phyloP scores from a whole-genome alignment of 2,888 invertebrate species.

The Calliopum simillimum region DNA sequence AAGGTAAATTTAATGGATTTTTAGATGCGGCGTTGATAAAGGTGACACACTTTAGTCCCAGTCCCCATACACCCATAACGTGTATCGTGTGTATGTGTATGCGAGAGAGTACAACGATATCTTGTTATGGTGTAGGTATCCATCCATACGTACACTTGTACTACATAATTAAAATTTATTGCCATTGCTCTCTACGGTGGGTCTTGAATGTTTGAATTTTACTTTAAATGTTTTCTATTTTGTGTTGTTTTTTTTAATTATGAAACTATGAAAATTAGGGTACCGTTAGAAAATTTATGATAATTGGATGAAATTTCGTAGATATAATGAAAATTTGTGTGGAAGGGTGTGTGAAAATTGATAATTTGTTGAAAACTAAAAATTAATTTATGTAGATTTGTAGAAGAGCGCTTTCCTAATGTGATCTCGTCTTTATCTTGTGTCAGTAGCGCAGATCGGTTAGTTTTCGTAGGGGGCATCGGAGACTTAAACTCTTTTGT shows the following conservation, averaged over 20 bases:
- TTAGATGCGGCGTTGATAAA: constrained; percentile 28
- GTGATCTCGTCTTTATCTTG: no score
- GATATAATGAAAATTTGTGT: no score
- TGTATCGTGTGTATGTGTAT: not conserved
- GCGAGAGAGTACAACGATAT: no score
- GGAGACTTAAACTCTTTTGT: no score
- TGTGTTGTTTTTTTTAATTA: constrained; percentile 19
- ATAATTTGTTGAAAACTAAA: no score
- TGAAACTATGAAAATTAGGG: constrained; percentile 9
- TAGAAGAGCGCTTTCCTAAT: no score
- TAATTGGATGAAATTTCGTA: not conserved
- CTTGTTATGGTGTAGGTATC: constrained; percentile 3
- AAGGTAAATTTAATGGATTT: constrained; percentile 23
- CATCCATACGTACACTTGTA: no score
- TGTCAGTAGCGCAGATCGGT: no score
- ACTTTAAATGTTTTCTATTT: not conserved
- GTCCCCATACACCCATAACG: not conserved
- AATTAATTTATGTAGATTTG: no score
- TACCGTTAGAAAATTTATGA: not conserved
- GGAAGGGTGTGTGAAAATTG: no score
- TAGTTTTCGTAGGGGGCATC: no score
- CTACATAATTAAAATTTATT: constrained; percentile 24
- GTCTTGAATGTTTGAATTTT: not conserved
- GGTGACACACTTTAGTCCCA: constrained; percentile 22
- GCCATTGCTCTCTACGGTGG: constrained; percentile 13